Evolutionary conservation across 2,797 vertebrate species (phyloP).

Genomic region (Chloroceryle inda): DNA sequence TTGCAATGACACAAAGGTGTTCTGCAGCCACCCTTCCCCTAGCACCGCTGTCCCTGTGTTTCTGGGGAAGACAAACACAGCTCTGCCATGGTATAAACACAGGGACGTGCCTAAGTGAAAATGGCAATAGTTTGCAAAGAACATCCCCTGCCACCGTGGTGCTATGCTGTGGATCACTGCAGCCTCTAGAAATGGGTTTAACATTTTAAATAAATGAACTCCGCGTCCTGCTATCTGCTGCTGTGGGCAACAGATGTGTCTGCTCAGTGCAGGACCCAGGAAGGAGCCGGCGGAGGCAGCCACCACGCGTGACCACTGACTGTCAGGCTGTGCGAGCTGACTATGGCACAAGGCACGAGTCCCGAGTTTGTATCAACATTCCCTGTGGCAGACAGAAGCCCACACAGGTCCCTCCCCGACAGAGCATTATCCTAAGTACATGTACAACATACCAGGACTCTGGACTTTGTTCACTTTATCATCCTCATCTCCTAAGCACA

Average conservation of each 20-base stretch:
- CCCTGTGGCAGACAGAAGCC: neutral
- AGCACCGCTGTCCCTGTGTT: fast-evolving
- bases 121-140: neutral
- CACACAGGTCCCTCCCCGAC: neutral
- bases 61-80: neutral
- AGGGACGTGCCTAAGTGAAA: neutral
- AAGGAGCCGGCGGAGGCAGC: neutral
- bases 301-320: neutral
- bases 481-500: neutral
- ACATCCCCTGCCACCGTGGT: fast-evolving
- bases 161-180: neutral
- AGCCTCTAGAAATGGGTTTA: neutral
- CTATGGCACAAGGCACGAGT: neutral
- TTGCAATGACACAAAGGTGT: neutral
- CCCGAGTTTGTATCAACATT: fast-evolving
- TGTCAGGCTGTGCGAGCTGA: neutral
- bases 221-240: neutral
- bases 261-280: neutral
- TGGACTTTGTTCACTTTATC: slow-evolving; percentile 13
- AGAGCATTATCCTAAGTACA: neutral
- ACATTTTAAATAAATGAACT: neutral
- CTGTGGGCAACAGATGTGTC: fast-evolving
- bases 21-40: neutral
- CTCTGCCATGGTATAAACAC: neutral
- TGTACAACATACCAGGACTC: neutral